phyloP scores from a whole-genome alignment of 1,140 invertebrate genomes.

The Paralvinella palmiformis region DNA sequence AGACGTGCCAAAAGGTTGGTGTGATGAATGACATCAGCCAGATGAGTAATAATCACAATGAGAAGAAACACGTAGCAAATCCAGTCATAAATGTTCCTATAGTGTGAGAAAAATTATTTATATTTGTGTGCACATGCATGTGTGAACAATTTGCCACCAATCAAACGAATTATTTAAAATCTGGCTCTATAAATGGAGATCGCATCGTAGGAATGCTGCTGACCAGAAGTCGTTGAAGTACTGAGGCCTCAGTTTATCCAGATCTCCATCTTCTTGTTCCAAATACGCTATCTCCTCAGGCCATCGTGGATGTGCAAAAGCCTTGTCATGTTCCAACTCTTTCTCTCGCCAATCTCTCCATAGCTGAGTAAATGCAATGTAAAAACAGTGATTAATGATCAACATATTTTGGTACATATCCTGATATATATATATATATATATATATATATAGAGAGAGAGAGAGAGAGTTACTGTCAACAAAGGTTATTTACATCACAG shows the following conservation, averaged over 20 bases:
- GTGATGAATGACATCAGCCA: conserved; percentile 37
- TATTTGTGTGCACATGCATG: too few species aligned
- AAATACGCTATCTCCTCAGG: conserved; percentile 41
- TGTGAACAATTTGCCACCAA: too few species aligned
- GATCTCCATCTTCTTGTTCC: conserved; percentile 26
- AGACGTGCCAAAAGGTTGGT: conserved; percentile 29
- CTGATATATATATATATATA: too few species aligned
- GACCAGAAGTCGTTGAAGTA: conserved; percentile 46
- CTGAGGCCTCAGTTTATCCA: conserved; percentile 32
- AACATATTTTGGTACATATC: too few species aligned
- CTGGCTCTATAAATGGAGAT: too few species aligned
- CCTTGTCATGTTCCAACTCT: conserved; percentile 35
- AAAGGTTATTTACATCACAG: background rate
- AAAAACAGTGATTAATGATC: background rate
- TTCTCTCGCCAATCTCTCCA: conserved; percentile 29
- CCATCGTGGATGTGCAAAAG: conserved; percentile 43
- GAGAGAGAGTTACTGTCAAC: too few species aligned
- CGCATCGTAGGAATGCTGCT: too few species aligned
- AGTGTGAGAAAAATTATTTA: background rate
- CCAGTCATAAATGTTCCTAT: conserved; percentile 49
- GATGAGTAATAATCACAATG: conserved; percentile 34
- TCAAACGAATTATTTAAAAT: too few species aligned
- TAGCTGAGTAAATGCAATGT: conserved; percentile 23
- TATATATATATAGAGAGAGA: too few species aligned
- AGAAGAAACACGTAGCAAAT: conserved; percentile 39